Base-by-base conservation (phyloP, 2,888 invertebrate species). In the Amaurobius ferox region DNA sequence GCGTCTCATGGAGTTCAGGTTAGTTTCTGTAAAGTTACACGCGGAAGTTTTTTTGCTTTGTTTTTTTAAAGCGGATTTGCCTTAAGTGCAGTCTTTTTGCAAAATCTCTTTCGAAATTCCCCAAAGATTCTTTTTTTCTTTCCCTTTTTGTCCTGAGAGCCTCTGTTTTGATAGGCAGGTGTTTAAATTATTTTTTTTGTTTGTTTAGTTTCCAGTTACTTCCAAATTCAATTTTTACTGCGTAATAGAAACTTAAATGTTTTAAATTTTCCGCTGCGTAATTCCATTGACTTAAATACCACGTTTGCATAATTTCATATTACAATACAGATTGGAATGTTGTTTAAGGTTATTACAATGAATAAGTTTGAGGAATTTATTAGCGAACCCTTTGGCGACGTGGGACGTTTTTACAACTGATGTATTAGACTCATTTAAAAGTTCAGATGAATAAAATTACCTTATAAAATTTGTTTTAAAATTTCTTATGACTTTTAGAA, bases 1-100 rank as follows among this genome's bases (percentile, higher is more conserved):
- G 77, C 76, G 77, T 55, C 23, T 23, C 23, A 23, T 19, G 55
- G 55, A 55, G 55, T 55, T 55, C 23, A 55, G 16, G 55, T 55
- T 55, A 55, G 55, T 55, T 55, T 55, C 55, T 16, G 55, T 23
- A 55, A 55, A 55, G 55, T 55, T 55, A 55, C 55, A 55, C 19
- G 23, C 3, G 23, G 5, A 55, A 23, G 23, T 23, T 55, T 55
- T 23, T 55, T 23, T 5, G 6, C 23, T 23, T 55, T 55, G 5
- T 55, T 23, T 55, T 23, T 23, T 23, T 5, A 3, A 55, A 23
- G 23, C 19, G 55, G 55, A 55, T 55, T 55, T 55, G 2, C 55
- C 23, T 23, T 55, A 55, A 55, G 55, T 55, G 55, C 55, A 55
- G 55, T 2, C 55, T 55, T 55, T 55, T 55, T 55, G 23, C 55